phyloP scores from a whole-genome alignment of 1,140 invertebrate species.

The Drosophila persimilis region DNA sequence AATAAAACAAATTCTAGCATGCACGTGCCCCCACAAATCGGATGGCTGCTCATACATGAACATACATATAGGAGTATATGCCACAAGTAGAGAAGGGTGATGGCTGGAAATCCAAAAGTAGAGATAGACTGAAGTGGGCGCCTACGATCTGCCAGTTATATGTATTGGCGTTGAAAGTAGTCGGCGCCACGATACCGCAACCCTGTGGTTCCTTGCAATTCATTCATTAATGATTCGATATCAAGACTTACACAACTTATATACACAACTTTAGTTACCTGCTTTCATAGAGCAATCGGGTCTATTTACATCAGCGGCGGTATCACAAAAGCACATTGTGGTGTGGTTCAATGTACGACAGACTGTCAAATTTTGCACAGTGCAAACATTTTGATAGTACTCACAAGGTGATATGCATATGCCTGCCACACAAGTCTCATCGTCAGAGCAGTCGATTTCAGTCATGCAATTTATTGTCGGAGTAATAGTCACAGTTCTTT shows the following conservation, averaged over 20 bases:
- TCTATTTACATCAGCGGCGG: slow-evolving; percentile 74
- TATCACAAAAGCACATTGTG: slow-evolving; percentile 84
- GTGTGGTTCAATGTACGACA: slow-evolving; percentile 84
- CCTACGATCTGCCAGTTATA: slow-evolving; percentile 69
- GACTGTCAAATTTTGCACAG: slow-evolving; percentile 52
- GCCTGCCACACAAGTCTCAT: slow-evolving; percentile 84
- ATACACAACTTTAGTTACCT: slow-evolving; percentile 84
- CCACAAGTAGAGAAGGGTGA: slow-evolving; percentile 42
- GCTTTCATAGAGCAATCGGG: slow-evolving; percentile 84
- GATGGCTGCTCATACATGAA: slow-evolving; percentile 42
- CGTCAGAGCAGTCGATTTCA: slow-evolving; percentile 83
- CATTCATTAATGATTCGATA: slow-evolving; percentile 61
- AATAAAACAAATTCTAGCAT: slow-evolving; percentile 50
- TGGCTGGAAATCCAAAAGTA: slow-evolving; percentile 34
- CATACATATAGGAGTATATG: slow-evolving; percentile 30
- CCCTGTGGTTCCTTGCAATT: slow-evolving; percentile 73
- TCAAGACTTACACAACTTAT: slow-evolving; percentile 61
- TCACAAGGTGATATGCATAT: slow-evolving; percentile 85
- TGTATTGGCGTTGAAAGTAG: slow-evolving; percentile 71
- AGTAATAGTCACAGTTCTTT: slow-evolving; percentile 10
- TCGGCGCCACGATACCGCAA: slow-evolving; percentile 69
- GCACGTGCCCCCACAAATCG: slow-evolving; percentile 55
- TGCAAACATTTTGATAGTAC: slow-evolving; percentile 76
- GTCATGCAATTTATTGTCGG: slow-evolving; percentile 41
- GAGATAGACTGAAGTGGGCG: slow-evolving; percentile 59